Percentiles rank a stretch among this genome's conserved stretches.
These are phyloP conservation scores for Clarias magur DNA, from an alignment of 2,113 vertebrate genomes.

Conservation along the genomic window DNA sequence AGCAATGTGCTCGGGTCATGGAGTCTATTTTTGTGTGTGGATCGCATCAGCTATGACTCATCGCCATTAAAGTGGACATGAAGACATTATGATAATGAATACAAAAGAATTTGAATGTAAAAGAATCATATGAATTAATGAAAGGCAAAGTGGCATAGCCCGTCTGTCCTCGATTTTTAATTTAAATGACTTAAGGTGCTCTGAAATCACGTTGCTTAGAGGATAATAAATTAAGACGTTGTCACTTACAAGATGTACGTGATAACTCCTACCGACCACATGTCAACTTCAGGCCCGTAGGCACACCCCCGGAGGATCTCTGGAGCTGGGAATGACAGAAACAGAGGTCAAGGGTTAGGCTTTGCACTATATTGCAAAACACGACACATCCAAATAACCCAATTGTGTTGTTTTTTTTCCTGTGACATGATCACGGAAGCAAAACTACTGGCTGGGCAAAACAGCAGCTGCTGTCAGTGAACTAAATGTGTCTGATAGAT, in stretches of 20 bases:
- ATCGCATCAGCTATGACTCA: slow-evolving; percentile 23
- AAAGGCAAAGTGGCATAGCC: neutral
- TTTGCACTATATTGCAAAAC: too few species aligned
- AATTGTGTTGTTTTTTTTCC: neutral
- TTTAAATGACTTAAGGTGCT: neutral
- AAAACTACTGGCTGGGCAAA: too few species aligned
- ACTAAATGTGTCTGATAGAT: too few species aligned
- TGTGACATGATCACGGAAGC: neutral
- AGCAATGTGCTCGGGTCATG: neutral
- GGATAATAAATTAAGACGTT: slow-evolving; percentile 26
- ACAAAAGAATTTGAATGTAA: neutral
- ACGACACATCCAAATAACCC: too few species aligned
- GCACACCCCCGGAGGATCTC: slow-evolving; percentile 85
- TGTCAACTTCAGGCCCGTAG: slow-evolving; percentile 87
- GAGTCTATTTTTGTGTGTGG: neutral
- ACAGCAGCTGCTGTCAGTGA: too few species aligned
- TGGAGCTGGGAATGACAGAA: slow-evolving; percentile 70
- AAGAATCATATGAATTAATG: neutral
- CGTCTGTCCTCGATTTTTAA: neutral
- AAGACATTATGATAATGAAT: neutral
- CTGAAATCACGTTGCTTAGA: slow-evolving; percentile 11
- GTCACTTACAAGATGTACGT: slow-evolving; percentile 88
- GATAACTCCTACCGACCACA: slow-evolving; percentile 89
- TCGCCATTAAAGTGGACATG: neutral
- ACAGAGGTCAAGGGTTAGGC: neutral